Base-by-base conservation (phyloP, 2,797 vertebrate species). In the Enteromius mattozi region DNA sequence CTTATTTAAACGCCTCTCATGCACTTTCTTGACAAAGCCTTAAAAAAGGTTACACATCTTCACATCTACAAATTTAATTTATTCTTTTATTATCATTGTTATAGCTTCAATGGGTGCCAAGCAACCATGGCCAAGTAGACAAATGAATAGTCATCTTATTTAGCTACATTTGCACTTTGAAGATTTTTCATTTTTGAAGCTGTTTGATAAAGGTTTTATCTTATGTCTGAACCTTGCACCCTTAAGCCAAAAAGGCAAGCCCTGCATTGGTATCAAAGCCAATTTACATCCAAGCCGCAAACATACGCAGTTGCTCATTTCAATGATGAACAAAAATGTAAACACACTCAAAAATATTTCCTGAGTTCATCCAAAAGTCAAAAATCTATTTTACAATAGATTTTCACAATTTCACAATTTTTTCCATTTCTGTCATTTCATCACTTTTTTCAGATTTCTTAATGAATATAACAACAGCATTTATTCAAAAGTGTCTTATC, bases 1-100 rank as follows among this genome's bases (percentile, higher is more conserved):
- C 70, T 63, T 49, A 75, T 82, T 45, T 40, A 54, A 66, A 75
- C 6, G 33, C 56, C 37, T 61, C 68, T 81, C 80, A 30, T 7
- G 49, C 37, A 45, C 56, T 78, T 77, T 65, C 37, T 14, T 47
- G 35, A 77, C 54, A 59, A 76, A 76, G 35, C 8, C 9, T 78
- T 47, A 13, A 13, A 78, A 78, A 47, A 47, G 21, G 24, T 78
- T 63, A 33, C 24, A 65, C 37, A 14, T 47, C 40, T 47, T 65
- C 10, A 21, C 40, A 65, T 63, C 16, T 30, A 65, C 6, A 78
- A 33, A 47, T 42, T 10, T 2, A 42, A 42, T 77, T 17, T 42
- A 33, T 40, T 4, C 8, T 45, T 45, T 21, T 16, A 63, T 78
- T 30, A 21, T 45, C 24, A 78, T 2, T 45, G 56, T 8, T 3